These are phyloP conservation scores for Picus viridis DNA, from an alignment of 2,797 vertebrate species.

Conservation along the genomic window DNA sequence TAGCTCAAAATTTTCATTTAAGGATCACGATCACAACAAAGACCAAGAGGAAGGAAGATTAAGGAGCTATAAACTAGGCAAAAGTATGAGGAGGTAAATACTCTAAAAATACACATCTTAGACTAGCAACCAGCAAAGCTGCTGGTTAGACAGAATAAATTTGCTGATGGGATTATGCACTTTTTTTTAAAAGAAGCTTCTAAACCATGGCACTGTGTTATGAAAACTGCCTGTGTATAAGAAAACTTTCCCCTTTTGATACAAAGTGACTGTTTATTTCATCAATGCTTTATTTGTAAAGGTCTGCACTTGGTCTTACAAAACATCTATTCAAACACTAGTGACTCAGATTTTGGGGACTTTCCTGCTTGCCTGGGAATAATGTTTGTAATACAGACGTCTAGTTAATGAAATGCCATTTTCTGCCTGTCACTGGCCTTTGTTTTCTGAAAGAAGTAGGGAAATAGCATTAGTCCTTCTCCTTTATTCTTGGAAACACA, in stretches of 20 bases:
- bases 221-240: background rate
- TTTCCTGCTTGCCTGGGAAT: conserved; percentile 72
- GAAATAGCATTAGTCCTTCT: background rate
- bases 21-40: background rate
- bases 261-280: conserved; percentile 56
- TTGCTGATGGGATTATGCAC: background rate
- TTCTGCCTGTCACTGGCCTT: conserved; percentile 50
- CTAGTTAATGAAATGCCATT: conserved; percentile 56
- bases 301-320: conserved; percentile 58
- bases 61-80: background rate
- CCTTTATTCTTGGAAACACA: conserved; percentile 3
- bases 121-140: background rate
- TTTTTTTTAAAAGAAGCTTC: background rate
- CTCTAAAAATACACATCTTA: background rate
- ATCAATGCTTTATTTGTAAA: conserved; percentile 72
- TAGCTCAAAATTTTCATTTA: background rate
- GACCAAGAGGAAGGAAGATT: background rate
- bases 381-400: conserved; percentile 56
- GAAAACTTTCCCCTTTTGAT: conserved; percentile 35
- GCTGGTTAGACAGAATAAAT: background rate
- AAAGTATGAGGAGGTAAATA: background rate
- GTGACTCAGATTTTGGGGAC: conserved; percentile 72
- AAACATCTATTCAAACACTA: conserved; percentile 70
- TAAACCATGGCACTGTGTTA: conserved; percentile 16
- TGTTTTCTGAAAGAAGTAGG: conserved; percentile 23